Evolutionary conservation across 2,797 vertebrate genomes (phyloP), one percentile per base, ranked within the genome.

Genomic region (Anguilla pacifica): DNA sequence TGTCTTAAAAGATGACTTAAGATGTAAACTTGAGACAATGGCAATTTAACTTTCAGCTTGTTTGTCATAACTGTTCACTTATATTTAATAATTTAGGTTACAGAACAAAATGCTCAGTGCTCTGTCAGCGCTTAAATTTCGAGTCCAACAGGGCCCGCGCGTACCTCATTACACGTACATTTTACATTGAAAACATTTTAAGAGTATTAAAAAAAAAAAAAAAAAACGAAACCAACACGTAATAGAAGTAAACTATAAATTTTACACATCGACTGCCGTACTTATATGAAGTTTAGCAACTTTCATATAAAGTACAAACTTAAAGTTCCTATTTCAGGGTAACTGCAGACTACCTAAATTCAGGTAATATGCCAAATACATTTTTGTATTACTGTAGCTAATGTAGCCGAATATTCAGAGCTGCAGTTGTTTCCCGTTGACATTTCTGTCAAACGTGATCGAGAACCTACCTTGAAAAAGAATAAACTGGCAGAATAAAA

Each of bases 391-490:
- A 61, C 59, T 61, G 15, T 17, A 51, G 51, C 15, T 1, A 61
- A 61, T 61, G 43, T 46, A 15, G 74, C 74, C 6, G 39, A 79
- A 39, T 39, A 19, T 5, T 46, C 25, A 5, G 39, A 61, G 59
- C 22, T 17, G 59, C 19, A 61, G 4, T 22, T 6, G 70, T 25
- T 81, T 7, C 6, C n/a, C 51, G 61, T 22, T 28, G 3, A 25
- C 25, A 83, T 49, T 55, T 57, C 51, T 10, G 43, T 28, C 22
- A 25, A 0, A 85, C 3, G 10, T 11, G 19, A n/a, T 67, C 25
- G 9, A 15, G 28, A 83, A 94, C 98, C 97, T 96, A 99, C 99
- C 98, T 97, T 97, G 96, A 90, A 97, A 93, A 86, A 96, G 94
- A 92, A 96, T 95, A 88, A 99, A 95, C 91, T 98, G 95, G 92